phyloP scores from a whole-genome alignment of 2,113 vertebrate genomes.

The Rhinolophus sinicus region DNA sequence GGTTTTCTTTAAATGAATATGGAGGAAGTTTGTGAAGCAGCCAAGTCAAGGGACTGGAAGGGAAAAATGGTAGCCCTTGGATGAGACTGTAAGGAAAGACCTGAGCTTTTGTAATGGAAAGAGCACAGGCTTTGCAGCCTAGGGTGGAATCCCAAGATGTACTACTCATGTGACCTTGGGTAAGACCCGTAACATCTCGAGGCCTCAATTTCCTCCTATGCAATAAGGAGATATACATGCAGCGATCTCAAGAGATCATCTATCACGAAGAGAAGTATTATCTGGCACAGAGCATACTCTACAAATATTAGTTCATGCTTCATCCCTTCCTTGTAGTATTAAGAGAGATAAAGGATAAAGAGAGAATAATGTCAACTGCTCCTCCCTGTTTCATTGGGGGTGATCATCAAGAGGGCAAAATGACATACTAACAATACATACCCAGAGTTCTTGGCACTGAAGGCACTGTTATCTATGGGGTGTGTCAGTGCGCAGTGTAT shows the following conservation, averaged over 20 bases:
- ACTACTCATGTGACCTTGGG: not conserved
- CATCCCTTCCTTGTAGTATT: not conserved
- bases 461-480: not conserved
- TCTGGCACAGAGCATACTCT: not conserved
- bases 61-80: not conserved
- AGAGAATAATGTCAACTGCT: not conserved
- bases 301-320: not conserved
- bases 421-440: not conserved
- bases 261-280: not conserved
- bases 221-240: not conserved
- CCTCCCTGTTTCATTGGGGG: not conserved
- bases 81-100: not conserved
- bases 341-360: not conserved
- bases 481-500: not conserved
- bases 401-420: not conserved
- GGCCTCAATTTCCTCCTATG: not conserved
- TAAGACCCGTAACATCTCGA: not conserved
- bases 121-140: not conserved
- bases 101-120: not conserved
- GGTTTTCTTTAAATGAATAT: not conserved
- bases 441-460: not conserved
- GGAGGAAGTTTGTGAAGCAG: constrained; percentile 18
- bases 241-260: not conserved
- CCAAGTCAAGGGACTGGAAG: not conserved
- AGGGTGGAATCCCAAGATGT: not conserved